These are phyloP conservation scores for Entomyzon cyanotis DNA, from an alignment of 2,113 vertebrate genomes.

Conservation along the genomic window DNA sequence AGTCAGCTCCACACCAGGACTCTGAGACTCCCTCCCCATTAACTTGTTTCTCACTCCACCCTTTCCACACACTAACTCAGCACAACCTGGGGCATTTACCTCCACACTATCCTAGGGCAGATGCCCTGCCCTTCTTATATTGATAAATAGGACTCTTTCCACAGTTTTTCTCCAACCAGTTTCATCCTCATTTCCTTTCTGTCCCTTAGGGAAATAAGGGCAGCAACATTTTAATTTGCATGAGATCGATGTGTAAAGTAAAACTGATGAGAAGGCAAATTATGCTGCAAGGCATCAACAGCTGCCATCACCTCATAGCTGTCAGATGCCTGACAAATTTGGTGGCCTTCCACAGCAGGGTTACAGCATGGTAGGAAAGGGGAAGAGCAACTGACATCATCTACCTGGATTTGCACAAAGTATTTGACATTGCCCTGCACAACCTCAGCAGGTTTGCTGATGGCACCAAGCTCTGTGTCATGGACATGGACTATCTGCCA, in stretches of 20 bases:
- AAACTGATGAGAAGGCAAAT: constrained; percentile 36
- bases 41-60: background rate
- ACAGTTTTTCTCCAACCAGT: background rate
- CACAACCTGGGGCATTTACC: background rate
- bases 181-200: background rate
- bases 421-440: background rate
- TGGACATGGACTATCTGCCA: background rate
- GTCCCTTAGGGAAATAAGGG: background rate
- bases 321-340: background rate
- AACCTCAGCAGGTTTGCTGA: background rate
- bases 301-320: background rate
- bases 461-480: background rate
- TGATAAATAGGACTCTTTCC: background rate
- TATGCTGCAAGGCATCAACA: background rate
- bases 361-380: background rate
- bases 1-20: background rate
- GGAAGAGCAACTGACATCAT: background rate
- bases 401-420: background rate
- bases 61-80: background rate
- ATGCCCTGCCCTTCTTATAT: background rate
- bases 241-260: background rate
- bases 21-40: background rate
- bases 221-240: background rate
- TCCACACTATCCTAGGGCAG: background rate
- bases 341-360: background rate